phyloP scores from a whole-genome alignment of 2,888 invertebrate species.

The Hoplodrina ambigua region DNA sequence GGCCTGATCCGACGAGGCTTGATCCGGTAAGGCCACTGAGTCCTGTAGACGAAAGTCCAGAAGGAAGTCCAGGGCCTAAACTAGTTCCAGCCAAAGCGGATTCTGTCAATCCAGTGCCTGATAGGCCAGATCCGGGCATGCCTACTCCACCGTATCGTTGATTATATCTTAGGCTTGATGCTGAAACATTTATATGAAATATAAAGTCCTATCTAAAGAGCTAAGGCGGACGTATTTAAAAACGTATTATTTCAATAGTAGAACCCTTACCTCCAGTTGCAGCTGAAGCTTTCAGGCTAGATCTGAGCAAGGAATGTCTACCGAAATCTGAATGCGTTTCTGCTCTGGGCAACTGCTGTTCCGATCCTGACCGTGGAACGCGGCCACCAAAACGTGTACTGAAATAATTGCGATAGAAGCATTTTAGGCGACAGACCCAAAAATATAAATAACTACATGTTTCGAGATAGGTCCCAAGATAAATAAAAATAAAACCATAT shows the following conservation, averaged over 20 bases:
- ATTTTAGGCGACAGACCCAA: neutral
- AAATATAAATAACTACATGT: no score
- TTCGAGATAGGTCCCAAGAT: no score
- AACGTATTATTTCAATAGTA: neutral
- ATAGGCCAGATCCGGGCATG: constrained; percentile 77
- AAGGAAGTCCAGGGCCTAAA: constrained; percentile 78
- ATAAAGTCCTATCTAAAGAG: neutral
- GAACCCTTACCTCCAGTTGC: constrained; percentile 77
- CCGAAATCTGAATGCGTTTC: constrained; percentile 96
- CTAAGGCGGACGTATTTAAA: neutral
- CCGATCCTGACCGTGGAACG: constrained; percentile 97
- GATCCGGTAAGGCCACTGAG: constrained; percentile 87
- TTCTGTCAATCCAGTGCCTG: constrained; percentile 76
- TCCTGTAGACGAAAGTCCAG: constrained; percentile 85
- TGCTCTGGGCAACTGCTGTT: constrained; percentile 96
- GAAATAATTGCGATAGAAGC: constrained; percentile 38
- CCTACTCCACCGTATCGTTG: constrained; percentile 90
- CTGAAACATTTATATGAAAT: constrained; percentile 68
- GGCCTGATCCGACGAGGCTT: constrained; percentile 70
- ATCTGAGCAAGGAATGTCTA: constrained; percentile 94
- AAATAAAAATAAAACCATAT: no score
- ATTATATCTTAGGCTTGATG: constrained; percentile 91
- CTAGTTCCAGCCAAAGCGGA: constrained; percentile 71
- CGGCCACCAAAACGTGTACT: constrained; percentile 85
- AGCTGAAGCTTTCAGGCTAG: constrained; percentile 93